These are phyloP conservation scores for Molossus alvarezi DNA, from an alignment of 2,797 vertebrate genomes.

Conservation along the genomic window DNA sequence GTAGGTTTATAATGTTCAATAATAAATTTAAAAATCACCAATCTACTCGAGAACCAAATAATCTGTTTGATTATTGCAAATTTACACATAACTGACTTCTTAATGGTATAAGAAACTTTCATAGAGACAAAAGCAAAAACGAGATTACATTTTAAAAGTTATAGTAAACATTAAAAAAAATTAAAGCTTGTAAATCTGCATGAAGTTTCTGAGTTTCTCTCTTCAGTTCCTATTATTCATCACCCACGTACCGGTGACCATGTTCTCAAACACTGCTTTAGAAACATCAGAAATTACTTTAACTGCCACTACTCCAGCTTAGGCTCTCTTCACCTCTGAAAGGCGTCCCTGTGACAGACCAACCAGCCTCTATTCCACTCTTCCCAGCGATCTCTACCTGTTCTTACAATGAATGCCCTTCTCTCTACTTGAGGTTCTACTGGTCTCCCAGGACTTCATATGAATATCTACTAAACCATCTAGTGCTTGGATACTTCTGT, in stretches of 20 bases:
- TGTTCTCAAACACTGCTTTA: neutral
- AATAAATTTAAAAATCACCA: conserved; percentile 26
- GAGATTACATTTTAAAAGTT: neutral
- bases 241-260: neutral
- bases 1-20: conserved; percentile 34
- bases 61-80: neutral
- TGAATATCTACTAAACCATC: neutral
- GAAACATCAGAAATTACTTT: neutral
- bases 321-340: neutral
- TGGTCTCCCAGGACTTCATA: neutral
- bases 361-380: neutral
- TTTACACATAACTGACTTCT: neutral
- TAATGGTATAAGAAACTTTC: neutral
- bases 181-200: neutral
- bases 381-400: neutral
- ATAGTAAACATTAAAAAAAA: conserved; percentile 16
- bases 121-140: conserved; percentile 41
- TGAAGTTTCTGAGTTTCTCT: neutral
- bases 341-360: neutral
- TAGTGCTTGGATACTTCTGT: neutral
- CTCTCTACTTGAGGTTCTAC: neutral
- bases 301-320: neutral
- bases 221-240: neutral
- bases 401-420: neutral
- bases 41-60: conserved; percentile 10